Evolutionary conservation across 2,888 invertebrate genomes (phyloP).

Genomic region (Brachyopa scutellaris): DNA sequence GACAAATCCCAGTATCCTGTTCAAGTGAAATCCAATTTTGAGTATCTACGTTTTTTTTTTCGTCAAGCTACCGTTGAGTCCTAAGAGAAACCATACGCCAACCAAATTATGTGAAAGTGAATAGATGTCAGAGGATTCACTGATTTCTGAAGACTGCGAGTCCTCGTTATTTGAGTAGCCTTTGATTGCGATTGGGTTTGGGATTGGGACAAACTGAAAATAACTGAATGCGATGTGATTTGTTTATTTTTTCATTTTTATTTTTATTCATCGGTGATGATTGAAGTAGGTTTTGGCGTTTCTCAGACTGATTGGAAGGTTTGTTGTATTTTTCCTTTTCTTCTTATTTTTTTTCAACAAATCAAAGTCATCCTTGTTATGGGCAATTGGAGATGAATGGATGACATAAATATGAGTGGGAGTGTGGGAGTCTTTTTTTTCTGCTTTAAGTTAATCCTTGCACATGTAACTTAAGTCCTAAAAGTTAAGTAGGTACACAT

Average conservation of each 20-base stretch:
- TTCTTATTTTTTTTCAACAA: not conserved
- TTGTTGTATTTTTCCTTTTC: too few relatives aligned
- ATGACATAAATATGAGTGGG: slow-evolving; percentile 33
- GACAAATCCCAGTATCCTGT: slow-evolving; percentile 37
- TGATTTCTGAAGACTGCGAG: slow-evolving; percentile 66
- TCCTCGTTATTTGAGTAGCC: slow-evolving; percentile 67
- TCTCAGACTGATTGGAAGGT: slow-evolving; percentile 55
- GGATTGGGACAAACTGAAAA: slow-evolving; percentile 59
- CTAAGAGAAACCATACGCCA: slow-evolving; percentile 30
- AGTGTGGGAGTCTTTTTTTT: too few relatives aligned
- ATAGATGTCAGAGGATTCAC: slow-evolving; percentile 68
- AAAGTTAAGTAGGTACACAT: too few relatives aligned
- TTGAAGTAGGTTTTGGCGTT: slow-evolving; percentile 51
- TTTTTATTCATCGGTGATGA: slow-evolving; percentile 44
- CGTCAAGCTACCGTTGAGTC: slow-evolving; percentile 4
- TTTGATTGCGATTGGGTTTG: slow-evolving; percentile 63
- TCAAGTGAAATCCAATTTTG: slow-evolving; percentile 68
- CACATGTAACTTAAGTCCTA: too few relatives aligned
- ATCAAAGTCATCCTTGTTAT: slow-evolving; percentile 32
- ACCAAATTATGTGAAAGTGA: slow-evolving; percentile 52
- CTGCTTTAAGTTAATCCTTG: too few relatives aligned
- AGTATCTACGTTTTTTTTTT: slow-evolving; percentile 5
- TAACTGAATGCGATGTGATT: slow-evolving; percentile 45
- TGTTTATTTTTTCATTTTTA: slow-evolving; percentile 5
- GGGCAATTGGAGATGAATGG: slow-evolving; percentile 51